phyloP scores from a whole-genome alignment of 2,888 invertebrate genomes.

The Eumerus sabulonum region DNA sequence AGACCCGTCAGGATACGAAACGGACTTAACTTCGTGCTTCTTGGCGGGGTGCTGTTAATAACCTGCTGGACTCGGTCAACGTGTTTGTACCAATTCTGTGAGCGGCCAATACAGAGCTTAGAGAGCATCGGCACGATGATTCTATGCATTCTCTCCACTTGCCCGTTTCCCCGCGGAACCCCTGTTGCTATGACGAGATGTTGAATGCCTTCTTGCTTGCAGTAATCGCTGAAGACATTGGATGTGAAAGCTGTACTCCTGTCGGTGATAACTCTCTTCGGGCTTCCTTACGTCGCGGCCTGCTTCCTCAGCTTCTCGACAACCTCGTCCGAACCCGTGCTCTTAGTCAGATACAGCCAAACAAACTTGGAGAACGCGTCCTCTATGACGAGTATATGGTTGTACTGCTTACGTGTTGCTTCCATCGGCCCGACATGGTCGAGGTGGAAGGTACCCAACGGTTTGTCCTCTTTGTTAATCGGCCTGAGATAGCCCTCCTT shows the following conservation, averaged over 20 bases:
- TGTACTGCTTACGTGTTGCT: conserved; percentile 70
- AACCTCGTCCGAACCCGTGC: conserved; percentile 71
- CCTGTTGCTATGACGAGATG: conserved; percentile 73
- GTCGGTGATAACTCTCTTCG: conserved; percentile 73
- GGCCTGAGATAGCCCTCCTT: neutral
- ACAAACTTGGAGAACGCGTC: conserved; percentile 70
- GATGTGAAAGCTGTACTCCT: conserved; percentile 75
- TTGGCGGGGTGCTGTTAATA: no score
- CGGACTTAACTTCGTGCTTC: no score
- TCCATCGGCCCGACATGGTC: conserved; percentile 73
- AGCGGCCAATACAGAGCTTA: conserved; percentile 73
- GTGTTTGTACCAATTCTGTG: conserved; percentile 71
- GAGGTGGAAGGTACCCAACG: conserved; percentile 72
- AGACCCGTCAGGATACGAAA: no score
- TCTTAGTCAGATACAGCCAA: conserved; percentile 71
- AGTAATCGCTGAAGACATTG: conserved; percentile 72
- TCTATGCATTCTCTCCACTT: conserved; percentile 73
- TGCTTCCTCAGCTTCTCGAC: conserved; percentile 70
- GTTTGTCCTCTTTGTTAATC: conserved; percentile 30
- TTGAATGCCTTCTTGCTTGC: conserved; percentile 65
- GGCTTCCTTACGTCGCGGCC: conserved; percentile 63
- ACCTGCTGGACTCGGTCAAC: conserved; percentile 19
- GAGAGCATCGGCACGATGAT: conserved; percentile 73
- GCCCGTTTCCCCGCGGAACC: conserved; percentile 73
- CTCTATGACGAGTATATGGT: conserved; percentile 72